Base-by-base conservation (phyloP, 2,797 vertebrate species). In the Hypotaenidia philippensis region DNA sequence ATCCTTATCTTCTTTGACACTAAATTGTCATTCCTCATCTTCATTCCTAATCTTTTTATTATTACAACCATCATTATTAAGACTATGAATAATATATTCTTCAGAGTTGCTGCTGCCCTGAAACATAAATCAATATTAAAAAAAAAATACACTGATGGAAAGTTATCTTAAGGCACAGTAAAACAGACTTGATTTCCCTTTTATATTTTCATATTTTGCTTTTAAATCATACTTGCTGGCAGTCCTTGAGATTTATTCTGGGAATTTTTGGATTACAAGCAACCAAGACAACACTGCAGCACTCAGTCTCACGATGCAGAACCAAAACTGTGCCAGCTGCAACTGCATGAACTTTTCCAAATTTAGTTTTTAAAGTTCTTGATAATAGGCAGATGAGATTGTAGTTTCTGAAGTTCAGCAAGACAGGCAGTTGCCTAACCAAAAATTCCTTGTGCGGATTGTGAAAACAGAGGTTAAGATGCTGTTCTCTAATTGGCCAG, bases 211-310 rank as follows among this genome's bases (percentile, higher is more conserved):
- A 0, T 78, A n/a, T 77, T 91, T 89, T 91, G 32, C 29, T 94
- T 90, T 75, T 61, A 89, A 92, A 83, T 50, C 31, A 11, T 76
- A 47, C 44, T 93, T 96, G 31, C 49, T 95, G 56, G 18, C 38
- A 79, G 78, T 44, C 41, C 32, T 79, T 70, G 77, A 78, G 34
- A 55, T 93, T 63, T 90, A 50, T 78, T 94, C 56, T 44, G 64
- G 26, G 38, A 64, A 31, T 69, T 72, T 65, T 82, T 87, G 77
- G 0, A 53, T 88, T 68, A 60, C 65, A 89, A 77, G 4, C 5
- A 83, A 32, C 9, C 10, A 36, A 85, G 56, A 76, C 23, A 77
- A 52, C 52, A 34, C 1, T 0, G 52, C 23, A 87, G 6, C 53
- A 63, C 10, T 74, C 50, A 71, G 31, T 27, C 25, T 66, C 38